Conservation (phyloP, 2,797 vertebrate species). For the Betta splendens region DNA sequence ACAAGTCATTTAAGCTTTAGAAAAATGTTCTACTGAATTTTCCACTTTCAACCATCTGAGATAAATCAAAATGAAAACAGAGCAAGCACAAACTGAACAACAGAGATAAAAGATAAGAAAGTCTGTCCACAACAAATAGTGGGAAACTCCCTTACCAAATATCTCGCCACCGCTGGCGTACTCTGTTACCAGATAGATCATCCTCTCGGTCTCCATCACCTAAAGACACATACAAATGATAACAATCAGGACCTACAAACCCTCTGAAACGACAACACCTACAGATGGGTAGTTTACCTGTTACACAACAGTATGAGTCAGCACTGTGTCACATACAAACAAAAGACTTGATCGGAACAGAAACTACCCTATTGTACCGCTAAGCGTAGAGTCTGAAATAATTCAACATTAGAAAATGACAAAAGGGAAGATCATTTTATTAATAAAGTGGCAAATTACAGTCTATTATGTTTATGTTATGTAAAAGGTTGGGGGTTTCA, state of each 20-base stretch:
- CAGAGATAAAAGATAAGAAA: neutral
- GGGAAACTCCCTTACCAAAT: conserved; percentile 88
- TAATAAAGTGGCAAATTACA: neutral
- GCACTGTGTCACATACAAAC: conserved; percentile 36
- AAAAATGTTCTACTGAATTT: neutral
- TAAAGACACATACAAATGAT: conserved; percentile 70
- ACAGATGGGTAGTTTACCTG: conserved; percentile 24
- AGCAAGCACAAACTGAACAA: neutral
- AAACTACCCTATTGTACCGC: neutral
- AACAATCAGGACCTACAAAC: conserved; percentile 19
- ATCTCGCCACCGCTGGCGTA: conserved; percentile 98
- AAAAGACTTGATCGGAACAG: conserved; percentile 35
- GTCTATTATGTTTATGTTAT: too few species aligned
- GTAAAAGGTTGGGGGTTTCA: too few species aligned
- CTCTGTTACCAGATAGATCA: conserved; percentile 99
- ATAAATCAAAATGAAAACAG: neutral
- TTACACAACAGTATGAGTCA: conserved; percentile 60
- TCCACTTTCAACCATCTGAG: neutral
- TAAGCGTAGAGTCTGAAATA: neutral
- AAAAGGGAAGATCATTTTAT: neutral
- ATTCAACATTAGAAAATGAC: neutral
- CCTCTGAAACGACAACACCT: conserved; percentile 25
- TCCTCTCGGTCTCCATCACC: conserved; percentile 99
- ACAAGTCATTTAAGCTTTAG: neutral
- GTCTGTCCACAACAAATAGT: neutral